These are phyloP conservation scores for Baronia brevicornis DNA, from an alignment of 2,888 invertebrate species.

Conservation along the genomic window DNA sequence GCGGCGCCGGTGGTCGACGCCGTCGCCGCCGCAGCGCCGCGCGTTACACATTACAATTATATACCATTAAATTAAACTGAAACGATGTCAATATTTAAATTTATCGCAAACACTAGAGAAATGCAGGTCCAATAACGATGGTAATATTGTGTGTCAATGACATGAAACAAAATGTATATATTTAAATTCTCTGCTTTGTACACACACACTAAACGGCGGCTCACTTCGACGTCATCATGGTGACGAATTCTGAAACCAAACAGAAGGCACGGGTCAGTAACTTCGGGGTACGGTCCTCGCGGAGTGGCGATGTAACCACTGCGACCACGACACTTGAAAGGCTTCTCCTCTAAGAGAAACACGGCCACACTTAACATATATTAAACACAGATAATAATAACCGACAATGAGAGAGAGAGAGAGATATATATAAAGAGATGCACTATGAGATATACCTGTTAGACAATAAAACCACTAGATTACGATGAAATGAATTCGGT, in stretches of 20 bases:
- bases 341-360: constrained; percentile 33
- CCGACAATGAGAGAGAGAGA: constrained; percentile 41
- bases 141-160: constrained; percentile 77
- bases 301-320: too few species aligned
- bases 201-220: constrained; percentile 81
- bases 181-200: constrained; percentile 77
- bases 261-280: constrained; percentile 30
- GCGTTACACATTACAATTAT: constrained; percentile 36
- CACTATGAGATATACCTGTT: constrained; percentile 54
- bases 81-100: constrained; percentile 73
- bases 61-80: constrained; percentile 67
- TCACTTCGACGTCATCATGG: constrained; percentile 99
- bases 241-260: constrained; percentile 93
- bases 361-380: constrained; percentile 35
- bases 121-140: constrained; percentile 77
- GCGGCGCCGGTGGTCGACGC: constrained; percentile 27
- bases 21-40: constrained; percentile 24
- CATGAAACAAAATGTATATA: constrained; percentile 78
- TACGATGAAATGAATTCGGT: constrained; percentile 28
- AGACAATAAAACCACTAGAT: constrained; percentile 41
- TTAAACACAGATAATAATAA: constrained; percentile 46
- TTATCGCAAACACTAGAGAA: constrained; percentile 77
- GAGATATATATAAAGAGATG: too few species aligned
- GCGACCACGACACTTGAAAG: too few species aligned
- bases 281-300: too few species aligned